phyloP scores from a whole-genome alignment of 2,113 vertebrate genomes.

The Leiothrix lutea region DNA sequence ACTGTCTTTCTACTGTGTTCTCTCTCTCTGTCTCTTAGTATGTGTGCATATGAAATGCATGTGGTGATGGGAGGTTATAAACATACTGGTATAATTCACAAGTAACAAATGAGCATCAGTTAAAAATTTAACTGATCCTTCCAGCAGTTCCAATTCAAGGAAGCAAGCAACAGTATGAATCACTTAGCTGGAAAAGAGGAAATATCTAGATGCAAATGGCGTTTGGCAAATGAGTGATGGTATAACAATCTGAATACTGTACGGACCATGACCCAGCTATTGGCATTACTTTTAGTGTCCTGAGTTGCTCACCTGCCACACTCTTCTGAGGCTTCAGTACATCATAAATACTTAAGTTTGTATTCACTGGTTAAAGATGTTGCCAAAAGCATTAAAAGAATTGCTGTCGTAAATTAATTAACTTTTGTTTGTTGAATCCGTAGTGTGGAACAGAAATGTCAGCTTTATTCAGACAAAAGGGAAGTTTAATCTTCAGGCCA shows the following conservation, averaged over 20 bases:
- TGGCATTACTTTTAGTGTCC: neutral
- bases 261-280: neutral
- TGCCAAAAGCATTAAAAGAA: conserved; percentile 32
- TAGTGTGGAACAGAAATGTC: conserved; percentile 58
- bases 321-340: neutral
- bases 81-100: neutral
- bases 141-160: neutral
- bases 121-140: neutral
- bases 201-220: neutral
- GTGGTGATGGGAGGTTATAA: conserved; percentile 2
- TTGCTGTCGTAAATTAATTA: conserved; percentile 50
- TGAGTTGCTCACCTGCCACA: neutral
- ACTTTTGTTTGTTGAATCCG: conserved; percentile 21
- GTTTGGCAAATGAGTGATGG: neutral
- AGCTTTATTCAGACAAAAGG: conserved; percentile 54
- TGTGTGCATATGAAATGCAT: neutral
- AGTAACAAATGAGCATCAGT: neutral
- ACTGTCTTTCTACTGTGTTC: neutral
- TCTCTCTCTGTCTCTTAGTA: neutral
- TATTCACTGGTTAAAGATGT: neutral
- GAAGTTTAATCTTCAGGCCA: conserved; percentile 50
- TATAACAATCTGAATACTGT: neutral
- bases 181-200: neutral
- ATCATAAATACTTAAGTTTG: neutral
- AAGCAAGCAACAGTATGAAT: neutral